Percentiles rank a stretch among this genome's conserved stretches.
phyloP scores from a whole-genome alignment of 2,888 invertebrate species.

The Rutpela maculata region DNA sequence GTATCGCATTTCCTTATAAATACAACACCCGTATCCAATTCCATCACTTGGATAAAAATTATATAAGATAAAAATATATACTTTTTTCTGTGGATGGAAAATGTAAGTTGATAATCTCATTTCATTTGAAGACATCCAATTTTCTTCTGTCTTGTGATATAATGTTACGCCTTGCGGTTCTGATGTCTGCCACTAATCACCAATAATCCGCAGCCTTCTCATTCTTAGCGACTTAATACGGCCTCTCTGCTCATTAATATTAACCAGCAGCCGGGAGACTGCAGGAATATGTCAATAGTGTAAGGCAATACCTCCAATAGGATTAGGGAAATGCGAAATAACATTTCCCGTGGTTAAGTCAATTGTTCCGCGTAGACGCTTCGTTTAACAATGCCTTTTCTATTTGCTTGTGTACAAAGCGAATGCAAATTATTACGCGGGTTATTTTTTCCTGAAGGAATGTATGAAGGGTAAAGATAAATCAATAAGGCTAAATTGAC shows the following conservation, averaged over 20 bases:
- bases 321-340: slow-evolving; percentile 69
- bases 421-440: slow-evolving; percentile 56
- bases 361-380: slow-evolving; percentile 40
- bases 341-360: slow-evolving; percentile 66
- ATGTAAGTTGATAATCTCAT: slow-evolving; percentile 41
- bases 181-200: slow-evolving; percentile 67
- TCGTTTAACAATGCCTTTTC: slow-evolving; percentile 65
- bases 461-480: background rate
- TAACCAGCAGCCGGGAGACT: slow-evolving; percentile 63
- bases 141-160: slow-evolving; percentile 45
- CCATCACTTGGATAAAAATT: background rate
- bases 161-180: slow-evolving; percentile 59
- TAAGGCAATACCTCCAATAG: slow-evolving; percentile 67
- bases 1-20: background rate
- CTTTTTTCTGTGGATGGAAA: slow-evolving; percentile 2
- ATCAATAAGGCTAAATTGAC: slow-evolving; percentile 1
- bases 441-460: slow-evolving; percentile 7
- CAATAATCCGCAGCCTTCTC: slow-evolving; percentile 66
- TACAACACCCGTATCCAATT: background rate
- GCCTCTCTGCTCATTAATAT: slow-evolving; percentile 69
- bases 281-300: slow-evolving; percentile 67
- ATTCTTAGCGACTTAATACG: slow-evolving; percentile 66
- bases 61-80: background rate
- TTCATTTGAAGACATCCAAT: slow-evolving; percentile 41
- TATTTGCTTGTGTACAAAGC: slow-evolving; percentile 46